Evolutionary conservation across 2,797 vertebrate genomes (phyloP).

Genomic region (Forpus xanthops): DNA sequence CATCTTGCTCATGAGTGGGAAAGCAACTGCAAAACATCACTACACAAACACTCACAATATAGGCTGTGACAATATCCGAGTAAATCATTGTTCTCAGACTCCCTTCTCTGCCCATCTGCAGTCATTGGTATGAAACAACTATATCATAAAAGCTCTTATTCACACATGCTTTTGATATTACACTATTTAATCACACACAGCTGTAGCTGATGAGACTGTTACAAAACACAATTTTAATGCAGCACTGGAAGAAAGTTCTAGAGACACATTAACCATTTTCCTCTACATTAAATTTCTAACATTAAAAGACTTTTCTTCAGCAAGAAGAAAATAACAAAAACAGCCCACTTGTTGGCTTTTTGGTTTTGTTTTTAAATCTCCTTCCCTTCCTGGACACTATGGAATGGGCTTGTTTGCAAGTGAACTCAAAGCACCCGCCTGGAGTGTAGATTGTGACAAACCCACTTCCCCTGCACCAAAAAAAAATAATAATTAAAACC

Average conservation of each 20-base stretch:
- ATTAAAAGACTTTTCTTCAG: constrained; percentile 57
- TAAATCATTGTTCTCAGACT: constrained; percentile 35
- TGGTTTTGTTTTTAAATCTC: neutral
- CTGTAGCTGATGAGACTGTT: constrained; percentile 77
- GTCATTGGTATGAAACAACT: constrained; percentile 66
- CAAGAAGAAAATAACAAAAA: neutral
- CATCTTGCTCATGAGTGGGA: neutral
- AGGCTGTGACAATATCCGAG: constrained; percentile 14
- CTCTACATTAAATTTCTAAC: constrained; percentile 66
- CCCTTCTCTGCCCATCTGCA: constrained; percentile 67
- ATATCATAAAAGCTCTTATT: constrained; percentile 76
- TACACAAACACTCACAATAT: neutral
- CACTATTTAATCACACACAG: constrained; percentile 79
- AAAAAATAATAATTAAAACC: neutral
- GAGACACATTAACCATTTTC: constrained; percentile 74
- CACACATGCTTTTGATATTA: constrained; percentile 82
- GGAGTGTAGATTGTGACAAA: constrained; percentile 41
- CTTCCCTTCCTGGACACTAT: constrained; percentile 53
- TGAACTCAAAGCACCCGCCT: constrained; percentile 13
- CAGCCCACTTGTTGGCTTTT: neutral
- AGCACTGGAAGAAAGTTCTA: constrained; percentile 72
- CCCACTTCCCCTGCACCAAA: neutral
- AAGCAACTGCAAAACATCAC: neutral
- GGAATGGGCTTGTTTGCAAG: constrained; percentile 29
- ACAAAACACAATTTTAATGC: constrained; percentile 76